Percentiles rank a stretch among this genome's conserved stretches.
Conservation (phyloP, 2,113 vertebrate species). For the Siphamia tubifer region DNA sequence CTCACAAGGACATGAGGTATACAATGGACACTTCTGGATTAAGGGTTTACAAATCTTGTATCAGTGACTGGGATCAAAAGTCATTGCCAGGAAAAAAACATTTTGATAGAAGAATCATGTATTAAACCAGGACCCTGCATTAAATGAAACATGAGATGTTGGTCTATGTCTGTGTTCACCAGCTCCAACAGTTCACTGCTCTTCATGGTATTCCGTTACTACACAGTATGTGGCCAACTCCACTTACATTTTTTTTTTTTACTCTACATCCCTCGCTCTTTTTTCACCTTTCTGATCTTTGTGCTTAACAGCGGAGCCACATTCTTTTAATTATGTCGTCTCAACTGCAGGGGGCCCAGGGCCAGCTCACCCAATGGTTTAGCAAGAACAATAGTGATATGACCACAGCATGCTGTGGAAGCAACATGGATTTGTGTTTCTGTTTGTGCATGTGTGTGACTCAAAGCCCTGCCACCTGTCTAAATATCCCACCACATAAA, state of each 20-base stretch:
- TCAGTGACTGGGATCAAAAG: conserved; percentile 13
- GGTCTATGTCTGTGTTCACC: background rate
- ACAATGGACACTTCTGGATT: conserved; percentile 12
- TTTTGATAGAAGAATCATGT: background rate
- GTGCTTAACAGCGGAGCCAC: background rate
- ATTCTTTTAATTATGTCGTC: conserved; percentile 48
- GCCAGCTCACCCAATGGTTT: conserved; percentile 29
- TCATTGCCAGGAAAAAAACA: background rate
- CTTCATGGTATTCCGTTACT: background rate
- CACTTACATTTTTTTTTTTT: background rate
- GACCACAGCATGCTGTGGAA: conserved; percentile 23
- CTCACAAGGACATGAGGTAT: background rate
- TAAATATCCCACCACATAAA: background rate
- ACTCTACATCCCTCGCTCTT: background rate
- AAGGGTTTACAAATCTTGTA: background rate
- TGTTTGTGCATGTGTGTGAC: background rate
- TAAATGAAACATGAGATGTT: background rate
- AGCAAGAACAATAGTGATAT: conserved; percentile 42
- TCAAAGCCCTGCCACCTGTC: background rate
- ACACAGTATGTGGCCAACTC: too few species aligned
- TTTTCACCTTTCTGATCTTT: conserved; percentile 7
- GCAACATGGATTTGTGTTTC: conserved; percentile 4
- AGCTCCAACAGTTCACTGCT: background rate
- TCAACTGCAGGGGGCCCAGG: conserved; percentile 12
- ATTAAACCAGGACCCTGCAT: background rate